A percentile compares a stretch with the other conserved stretches of the same genome.
Conservation (phyloP, 2,888 invertebrate species). For the Zelleria hepariella region DNA sequence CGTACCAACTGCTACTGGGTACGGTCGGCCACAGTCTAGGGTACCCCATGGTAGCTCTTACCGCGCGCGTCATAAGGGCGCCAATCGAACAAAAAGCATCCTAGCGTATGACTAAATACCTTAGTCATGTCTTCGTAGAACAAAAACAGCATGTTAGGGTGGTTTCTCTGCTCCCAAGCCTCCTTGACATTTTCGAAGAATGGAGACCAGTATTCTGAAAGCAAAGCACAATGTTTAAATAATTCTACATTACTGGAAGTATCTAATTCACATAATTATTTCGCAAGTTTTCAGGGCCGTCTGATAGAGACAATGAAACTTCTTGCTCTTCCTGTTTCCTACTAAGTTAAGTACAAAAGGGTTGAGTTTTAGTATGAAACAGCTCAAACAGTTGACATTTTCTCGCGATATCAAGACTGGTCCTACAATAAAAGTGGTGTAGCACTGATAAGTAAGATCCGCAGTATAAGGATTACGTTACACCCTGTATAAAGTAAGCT, state of each 20-base stretch:
- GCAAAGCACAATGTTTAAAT: neutral
- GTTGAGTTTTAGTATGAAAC: no score
- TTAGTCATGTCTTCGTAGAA: slow-evolving; percentile 85
- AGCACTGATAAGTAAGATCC: neutral
- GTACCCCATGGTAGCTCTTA: no score
- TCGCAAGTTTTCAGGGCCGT: neutral
- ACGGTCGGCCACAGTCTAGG: no score
- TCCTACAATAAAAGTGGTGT: neutral
- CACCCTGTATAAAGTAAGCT: neutral
- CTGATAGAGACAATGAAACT: no score
- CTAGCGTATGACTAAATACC: slow-evolving; percentile 53
- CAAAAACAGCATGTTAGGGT: slow-evolving; percentile 80
- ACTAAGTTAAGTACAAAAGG: no score
- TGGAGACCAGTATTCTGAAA: slow-evolving; percentile 79
- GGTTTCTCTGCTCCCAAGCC: slow-evolving; percentile 77
- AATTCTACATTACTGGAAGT: neutral
- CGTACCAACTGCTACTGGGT: no score
- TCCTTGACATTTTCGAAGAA: slow-evolving; percentile 86
- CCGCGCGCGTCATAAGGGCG: no score
- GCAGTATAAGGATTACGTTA: neutral
- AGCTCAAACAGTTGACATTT: no score
- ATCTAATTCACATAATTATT: neutral
- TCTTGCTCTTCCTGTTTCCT: no score
- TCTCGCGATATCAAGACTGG: no score
- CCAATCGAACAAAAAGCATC: no score